Evolutionary conservation across 2,113 vertebrate genomes (phyloP).

Genomic region (Phoenicopterus ruber): DNA sequence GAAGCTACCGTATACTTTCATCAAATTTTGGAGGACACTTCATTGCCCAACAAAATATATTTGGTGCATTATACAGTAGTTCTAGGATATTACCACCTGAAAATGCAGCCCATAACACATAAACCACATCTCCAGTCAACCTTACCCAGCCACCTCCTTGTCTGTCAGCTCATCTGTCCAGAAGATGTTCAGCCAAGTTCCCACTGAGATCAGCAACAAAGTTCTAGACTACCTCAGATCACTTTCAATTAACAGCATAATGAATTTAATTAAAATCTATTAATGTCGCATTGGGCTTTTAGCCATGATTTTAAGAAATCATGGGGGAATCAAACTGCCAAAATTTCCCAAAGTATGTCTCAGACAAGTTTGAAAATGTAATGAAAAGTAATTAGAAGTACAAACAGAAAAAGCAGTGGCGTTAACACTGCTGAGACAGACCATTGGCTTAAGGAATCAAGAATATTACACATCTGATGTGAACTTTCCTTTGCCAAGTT

Average conservation of each 20-base stretch:
- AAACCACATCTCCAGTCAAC: neutral
- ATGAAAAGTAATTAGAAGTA: neutral
- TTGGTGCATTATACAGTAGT: neutral
- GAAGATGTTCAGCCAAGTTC: neutral
- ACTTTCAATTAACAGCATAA: neutral
- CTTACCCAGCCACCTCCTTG: neutral
- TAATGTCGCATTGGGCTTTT: neutral
- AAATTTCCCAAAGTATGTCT: neutral
- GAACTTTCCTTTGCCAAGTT: neutral
- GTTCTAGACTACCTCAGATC: neutral
- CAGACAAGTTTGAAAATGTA: neutral
- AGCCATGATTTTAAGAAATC: neutral
- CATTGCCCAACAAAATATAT: neutral
- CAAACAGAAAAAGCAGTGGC: neutral
- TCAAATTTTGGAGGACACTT: neutral
- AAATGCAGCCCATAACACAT: neutral
- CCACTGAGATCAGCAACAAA: neutral
- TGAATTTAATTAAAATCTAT: constrained; percentile 28
- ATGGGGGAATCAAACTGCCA: neutral
- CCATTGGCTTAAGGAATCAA: neutral
- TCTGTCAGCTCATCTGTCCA: neutral
- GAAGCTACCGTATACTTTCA: neutral
- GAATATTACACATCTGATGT: neutral
- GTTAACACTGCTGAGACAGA: neutral
- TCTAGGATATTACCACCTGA: neutral